A percentile compares a stretch with the other conserved stretches of the same genome.
These are phyloP conservation scores for Drosophila dunni DNA, from an alignment of 1,140 invertebrate species.

Conservation along the genomic window DNA sequence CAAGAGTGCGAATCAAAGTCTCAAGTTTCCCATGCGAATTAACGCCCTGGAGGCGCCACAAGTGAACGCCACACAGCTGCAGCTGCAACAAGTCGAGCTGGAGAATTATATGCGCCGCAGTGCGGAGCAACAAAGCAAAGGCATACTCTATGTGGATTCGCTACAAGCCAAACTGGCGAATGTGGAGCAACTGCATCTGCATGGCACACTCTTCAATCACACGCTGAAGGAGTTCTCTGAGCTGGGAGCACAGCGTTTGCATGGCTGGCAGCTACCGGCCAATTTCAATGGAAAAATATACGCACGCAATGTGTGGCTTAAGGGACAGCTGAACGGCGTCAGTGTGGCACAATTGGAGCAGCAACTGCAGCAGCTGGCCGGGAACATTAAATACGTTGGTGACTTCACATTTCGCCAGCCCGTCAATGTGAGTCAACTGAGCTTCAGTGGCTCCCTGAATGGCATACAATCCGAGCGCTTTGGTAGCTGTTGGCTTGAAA, in stretches of 20 bases:
- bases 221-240: constrained; percentile 43
- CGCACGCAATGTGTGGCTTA: constrained; percentile 80
- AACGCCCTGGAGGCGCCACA: constrained; percentile 24
- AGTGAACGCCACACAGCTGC: constrained; percentile 39
- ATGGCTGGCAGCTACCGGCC: constrained; percentile 51
- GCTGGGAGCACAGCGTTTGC: constrained; percentile 52
- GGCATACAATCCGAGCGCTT: constrained; percentile 61
- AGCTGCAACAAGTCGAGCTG: constrained; percentile 35
- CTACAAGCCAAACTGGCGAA: constrained; percentile 28
- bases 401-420: constrained; percentile 77
- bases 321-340: constrained; percentile 57
- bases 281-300: constrained; percentile 77
- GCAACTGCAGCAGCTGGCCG: constrained; percentile 70
- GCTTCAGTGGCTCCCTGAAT: constrained; percentile 64
- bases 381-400: constrained; percentile 78
- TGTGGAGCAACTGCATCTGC: constrained; percentile 49
- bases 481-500: constrained; percentile 69
- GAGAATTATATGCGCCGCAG: constrained; percentile 42
- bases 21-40: constrained; percentile 62
- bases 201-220: constrained; percentile 62
- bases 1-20: constrained; percentile 84
- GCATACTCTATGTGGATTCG: constrained; percentile 44
- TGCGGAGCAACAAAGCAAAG: constrained; percentile 43
- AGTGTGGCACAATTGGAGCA: constrained; percentile 60
- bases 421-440: constrained; percentile 64